Base-by-base conservation (phyloP, 1,140 invertebrate species). In the Pantala flavescens region DNA sequence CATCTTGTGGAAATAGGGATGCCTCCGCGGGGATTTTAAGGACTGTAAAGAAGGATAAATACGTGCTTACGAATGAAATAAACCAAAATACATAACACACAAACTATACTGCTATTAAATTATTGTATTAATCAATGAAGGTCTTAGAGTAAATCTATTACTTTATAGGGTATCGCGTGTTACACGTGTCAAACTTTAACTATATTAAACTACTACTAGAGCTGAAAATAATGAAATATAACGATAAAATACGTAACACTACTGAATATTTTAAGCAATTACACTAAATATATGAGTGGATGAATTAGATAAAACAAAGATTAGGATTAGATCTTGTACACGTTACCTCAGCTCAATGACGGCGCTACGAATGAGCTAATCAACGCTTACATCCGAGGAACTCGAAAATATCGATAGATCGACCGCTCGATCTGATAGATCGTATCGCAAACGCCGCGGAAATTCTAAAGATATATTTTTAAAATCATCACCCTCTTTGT, bases 1-100 rank as follows among this genome's bases (percentile, higher is more conserved):
- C 96, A 98, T 98, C 93, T 92, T 96, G 87, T 81, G 85, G 89
- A 85, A 82, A 86, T 88, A 88, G 91, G 87, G 90, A 90, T 92
- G 87, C 87, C 87, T 85, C 80, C 80, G 78, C 75, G 70, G 74
- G 80, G 85, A 86, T 86, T 92, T 93, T 93, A 93, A 93, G 91
- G 90, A 93, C 91, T 93, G 84, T 79, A 36, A 5, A 9, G 28
- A 36, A 36, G 28, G 9, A 36, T 5, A 36, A 36, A 36, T 36
- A 9, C 9, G 9, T n/a, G n/a, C n/a, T n/a, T n/a, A n/a, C n/a
- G n/a, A n/a, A n/a, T n/a, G n/a, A n/a, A n/a, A n/a, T n/a, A n/a
- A n/a, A n/a, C n/a, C n/a, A n/a, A n/a, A n/a, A n/a, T n/a, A n/a
- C n/a, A n/a, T n/a, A n/a, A n/a, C n/a, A n/a, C n/a, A n/a, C n/a